Evolutionary conservation across 2,113 vertebrate genomes (phyloP).

Genomic region (Alouatta palliata): DNA sequence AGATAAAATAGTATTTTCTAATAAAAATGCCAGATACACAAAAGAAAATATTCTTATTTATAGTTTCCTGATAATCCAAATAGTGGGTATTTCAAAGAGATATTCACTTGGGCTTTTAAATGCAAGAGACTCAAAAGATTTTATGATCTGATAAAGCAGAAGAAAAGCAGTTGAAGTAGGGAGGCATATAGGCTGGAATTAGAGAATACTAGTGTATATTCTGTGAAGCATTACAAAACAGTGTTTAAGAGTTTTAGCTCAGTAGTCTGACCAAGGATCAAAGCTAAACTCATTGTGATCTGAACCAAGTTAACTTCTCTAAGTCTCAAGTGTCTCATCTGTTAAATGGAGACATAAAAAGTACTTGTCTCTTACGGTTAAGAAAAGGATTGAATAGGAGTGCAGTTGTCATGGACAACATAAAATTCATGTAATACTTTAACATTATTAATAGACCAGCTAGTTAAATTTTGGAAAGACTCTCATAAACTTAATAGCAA

Average conservation of each 20-base stretch:
- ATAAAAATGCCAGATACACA: constrained; percentile 32
- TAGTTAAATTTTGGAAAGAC: not conserved
- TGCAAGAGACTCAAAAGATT: not conserved
- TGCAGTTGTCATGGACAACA: not conserved
- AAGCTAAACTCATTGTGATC: not conserved
- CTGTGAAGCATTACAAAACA: not conserved
- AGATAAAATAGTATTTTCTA: constrained; percentile 1
- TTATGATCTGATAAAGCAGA: constrained; percentile 19
- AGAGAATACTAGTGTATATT: not conserved
- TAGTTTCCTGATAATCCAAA: constrained; percentile 43
- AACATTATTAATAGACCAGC: not conserved
- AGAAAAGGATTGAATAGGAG: not conserved
- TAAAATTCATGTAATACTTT: not conserved
- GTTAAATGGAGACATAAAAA: not conserved
- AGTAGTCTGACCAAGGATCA: not conserved
- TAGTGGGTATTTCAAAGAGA: constrained; percentile 1
- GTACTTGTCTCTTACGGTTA: not conserved
- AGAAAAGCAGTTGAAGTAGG: not conserved
- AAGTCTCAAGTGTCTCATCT: not conserved
- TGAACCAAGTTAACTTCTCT: constrained; percentile 39
- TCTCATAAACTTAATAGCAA: not conserved
- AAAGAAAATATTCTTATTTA: not conserved
- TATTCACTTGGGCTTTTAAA: constrained; percentile 11
- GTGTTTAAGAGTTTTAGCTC: not conserved
- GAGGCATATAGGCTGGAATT: not conserved